These are phyloP conservation scores for Pampus argenteus DNA, from an alignment of 2,797 vertebrate genomes.

Conservation along the genomic window DNA sequence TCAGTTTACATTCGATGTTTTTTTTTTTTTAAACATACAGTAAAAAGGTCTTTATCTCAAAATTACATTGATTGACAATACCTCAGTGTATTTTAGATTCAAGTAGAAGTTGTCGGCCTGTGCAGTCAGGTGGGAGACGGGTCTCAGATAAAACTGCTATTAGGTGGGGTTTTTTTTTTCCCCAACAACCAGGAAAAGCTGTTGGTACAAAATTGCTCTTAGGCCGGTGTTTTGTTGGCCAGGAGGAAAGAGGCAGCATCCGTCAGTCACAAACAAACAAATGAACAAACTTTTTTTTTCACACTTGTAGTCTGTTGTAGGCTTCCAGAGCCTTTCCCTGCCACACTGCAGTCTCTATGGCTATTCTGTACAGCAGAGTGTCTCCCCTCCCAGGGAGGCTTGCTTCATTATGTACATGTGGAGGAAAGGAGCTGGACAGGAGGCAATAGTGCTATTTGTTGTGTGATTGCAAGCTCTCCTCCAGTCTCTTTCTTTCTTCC, in stretches of 20 bases:
- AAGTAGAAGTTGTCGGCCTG: constrained; percentile 49
- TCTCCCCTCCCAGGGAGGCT: constrained; percentile 64
- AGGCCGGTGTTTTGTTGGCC: constrained; percentile 39
- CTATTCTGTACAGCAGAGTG: constrained; percentile 91
- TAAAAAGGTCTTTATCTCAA: constrained; percentile 53
- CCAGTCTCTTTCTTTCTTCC: constrained; percentile 68
- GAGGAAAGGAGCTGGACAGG: constrained; percentile 83
- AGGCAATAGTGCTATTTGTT: constrained; percentile 78
- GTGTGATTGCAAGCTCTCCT: constrained; percentile 85
- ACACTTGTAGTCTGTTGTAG: constrained; percentile 32
- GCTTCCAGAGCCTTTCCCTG: constrained; percentile 67
- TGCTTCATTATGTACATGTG: constrained; percentile 92
- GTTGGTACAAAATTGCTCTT: constrained; percentile 42
- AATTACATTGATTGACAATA: constrained; percentile 45
- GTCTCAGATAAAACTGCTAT: constrained; percentile 25
- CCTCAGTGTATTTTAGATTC: constrained; percentile 45
- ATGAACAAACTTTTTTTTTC: constrained; percentile 59
- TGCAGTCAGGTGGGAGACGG: neutral
- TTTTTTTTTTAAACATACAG: constrained; percentile 26
- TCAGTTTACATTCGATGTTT: constrained; percentile 52
- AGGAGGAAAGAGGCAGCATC: constrained; percentile 52
- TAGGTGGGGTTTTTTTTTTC: neutral
- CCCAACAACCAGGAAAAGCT: constrained; percentile 4
- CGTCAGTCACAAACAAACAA: constrained; percentile 62
- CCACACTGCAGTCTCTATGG: constrained; percentile 84